Evolutionary conservation across 2,888 invertebrate genomes (phyloP), one percentile per base, ranked within the genome.

Genomic region (Baccha elongata): DNA sequence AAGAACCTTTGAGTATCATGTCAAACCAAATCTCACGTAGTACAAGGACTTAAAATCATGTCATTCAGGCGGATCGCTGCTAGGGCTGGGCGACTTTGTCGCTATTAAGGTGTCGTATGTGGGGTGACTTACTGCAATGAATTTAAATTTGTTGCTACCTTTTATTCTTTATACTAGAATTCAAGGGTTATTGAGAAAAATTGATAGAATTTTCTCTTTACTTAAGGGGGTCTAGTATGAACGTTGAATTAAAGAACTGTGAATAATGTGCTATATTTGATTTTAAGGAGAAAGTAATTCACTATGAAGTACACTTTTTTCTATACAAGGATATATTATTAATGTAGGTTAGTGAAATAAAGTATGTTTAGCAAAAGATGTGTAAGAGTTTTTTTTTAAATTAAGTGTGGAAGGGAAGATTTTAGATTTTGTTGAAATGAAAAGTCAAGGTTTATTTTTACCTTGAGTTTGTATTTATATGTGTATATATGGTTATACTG

Each of bases 31-130:
- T 79, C 50, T 19, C 52, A 58, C 52, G 73, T 62, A 55, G 67
- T 79, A 73, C 73, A 73, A 73, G 79, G 67, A 68, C 79, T 79
- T 72, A 62, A 68, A 73, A 73, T 68, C 67, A 53, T 68, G 53
- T 58, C 23, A 79, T 73, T 68, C 67, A 79, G 48, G 52, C 48
- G 67, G 52, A 60, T 32, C 29, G 46, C 37, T 29, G 23, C 40
- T 64, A n/a, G n/a, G n/a, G 64, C 23, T 50, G 42, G 65, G 50
- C 21, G 65, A 23, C 46, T 42, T 32, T 69, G 53, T 23, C 48
- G 52, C 50, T 67, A 17, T 40, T 19, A 42, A 55, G 23, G 19
- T 65, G 40, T 64, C 40, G 13, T 15, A 11, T 11, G 17, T 11
- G 1, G 55, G 55, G 23, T 64, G 44, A 60, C 35, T 60, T 68